These are phyloP conservation scores for Brachymystax lenok DNA, from an alignment of 2,797 vertebrate species.

Conservation along the genomic window DNA sequence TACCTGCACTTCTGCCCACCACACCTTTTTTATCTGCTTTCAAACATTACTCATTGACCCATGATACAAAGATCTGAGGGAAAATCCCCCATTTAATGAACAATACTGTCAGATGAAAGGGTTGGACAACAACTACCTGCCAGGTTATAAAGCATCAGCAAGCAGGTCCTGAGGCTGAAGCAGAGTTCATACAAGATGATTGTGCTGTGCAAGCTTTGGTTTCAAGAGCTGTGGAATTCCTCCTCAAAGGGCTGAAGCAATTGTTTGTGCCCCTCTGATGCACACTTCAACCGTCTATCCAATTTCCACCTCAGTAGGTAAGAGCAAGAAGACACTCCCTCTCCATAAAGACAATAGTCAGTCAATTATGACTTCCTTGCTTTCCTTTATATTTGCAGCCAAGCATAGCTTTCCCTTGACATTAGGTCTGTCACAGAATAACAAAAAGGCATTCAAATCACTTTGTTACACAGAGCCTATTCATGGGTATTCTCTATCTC, in stretches of 20 bases:
- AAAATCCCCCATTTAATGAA: too few relatives aligned
- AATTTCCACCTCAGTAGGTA: background rate
- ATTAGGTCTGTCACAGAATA: background rate
- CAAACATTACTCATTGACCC: background rate
- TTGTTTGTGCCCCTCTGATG: background rate
- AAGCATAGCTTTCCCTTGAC: background rate
- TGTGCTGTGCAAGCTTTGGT: too few relatives aligned
- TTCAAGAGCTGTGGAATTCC: too few relatives aligned
- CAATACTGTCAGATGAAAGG: background rate
- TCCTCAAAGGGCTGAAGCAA: too few relatives aligned
- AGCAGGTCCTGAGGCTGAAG: background rate
- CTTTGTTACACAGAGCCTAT: background rate
- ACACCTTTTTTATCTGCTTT: background rate
- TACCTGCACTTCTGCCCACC: background rate
- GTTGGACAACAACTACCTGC: background rate
- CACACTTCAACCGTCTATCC: background rate
- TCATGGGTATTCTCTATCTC: background rate
- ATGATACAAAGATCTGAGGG: background rate
- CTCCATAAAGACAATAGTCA: background rate
- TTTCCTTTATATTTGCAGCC: background rate
- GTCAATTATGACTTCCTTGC: background rate
- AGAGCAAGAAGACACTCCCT: background rate
- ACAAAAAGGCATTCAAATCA: slow-evolving; percentile 1
- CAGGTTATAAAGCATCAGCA: background rate
- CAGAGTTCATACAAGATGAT: too few relatives aligned